Percentiles rank a stretch among this genome's conserved stretches.
phyloP scores from a whole-genome alignment of 2,888 invertebrate genomes.

The Cylloceria caligata region DNA sequence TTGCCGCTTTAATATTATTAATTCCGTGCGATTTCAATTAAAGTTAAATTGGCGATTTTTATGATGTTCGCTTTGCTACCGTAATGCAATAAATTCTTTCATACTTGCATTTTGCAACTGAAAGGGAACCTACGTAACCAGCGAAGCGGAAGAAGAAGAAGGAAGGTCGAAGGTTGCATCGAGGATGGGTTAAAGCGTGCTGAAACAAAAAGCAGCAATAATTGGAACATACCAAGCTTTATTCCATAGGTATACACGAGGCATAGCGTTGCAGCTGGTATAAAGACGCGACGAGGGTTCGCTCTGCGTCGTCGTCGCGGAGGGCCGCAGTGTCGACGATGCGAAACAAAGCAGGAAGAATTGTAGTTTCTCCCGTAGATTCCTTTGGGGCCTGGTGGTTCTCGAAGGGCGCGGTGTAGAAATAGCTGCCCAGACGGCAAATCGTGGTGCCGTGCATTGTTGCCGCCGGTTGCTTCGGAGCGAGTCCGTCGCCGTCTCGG shows the following conservation, averaged over 20 bases:
- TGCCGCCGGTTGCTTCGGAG: constrained; percentile 31
- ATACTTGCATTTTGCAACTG: constrained; percentile 52
- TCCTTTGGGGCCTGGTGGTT: constrained; percentile 52
- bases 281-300: neutral
- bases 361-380: constrained; percentile 52
- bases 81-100: constrained; percentile 61
- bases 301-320: neutral
- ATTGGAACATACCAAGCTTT: constrained; percentile 64
- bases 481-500: constrained; percentile 36
- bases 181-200: constrained; percentile 11
- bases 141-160: neutral
- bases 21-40: constrained; percentile 27
- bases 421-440: constrained; percentile 54
- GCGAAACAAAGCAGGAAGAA: constrained; percentile 49
- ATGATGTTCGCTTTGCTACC: constrained; percentile 51
- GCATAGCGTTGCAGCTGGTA: neutral
- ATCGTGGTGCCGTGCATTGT: constrained; percentile 29
- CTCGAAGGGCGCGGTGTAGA: constrained; percentile 24
- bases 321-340: constrained; percentile 6
- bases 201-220: constrained; percentile 59
- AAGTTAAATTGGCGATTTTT: constrained; percentile 65
- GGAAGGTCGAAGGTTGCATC: neutral
- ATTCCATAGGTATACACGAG: constrained; percentile 38
- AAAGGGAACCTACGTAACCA: constrained; percentile 50
- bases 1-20: too few relatives aligned